Evolutionary conservation across 2,888 invertebrate species (phyloP).

Genomic region (Penaeus monodon): DNA sequence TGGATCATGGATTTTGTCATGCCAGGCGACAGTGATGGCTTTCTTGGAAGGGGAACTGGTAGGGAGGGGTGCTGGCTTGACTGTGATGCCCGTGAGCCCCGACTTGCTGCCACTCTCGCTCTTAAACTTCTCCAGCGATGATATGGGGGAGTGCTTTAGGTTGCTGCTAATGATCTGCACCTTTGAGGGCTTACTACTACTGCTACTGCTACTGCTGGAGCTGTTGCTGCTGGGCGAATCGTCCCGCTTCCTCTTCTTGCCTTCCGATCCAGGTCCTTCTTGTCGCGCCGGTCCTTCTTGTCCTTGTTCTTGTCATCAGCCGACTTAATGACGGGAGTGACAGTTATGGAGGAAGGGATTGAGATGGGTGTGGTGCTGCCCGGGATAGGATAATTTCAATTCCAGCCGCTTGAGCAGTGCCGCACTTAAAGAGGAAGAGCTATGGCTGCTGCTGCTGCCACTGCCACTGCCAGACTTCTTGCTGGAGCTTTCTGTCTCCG

Average conservation of each 20-base stretch:
- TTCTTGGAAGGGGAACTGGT: conserved; percentile 62
- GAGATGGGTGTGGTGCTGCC: conserved; percentile 73
- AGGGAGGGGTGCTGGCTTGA: conserved; percentile 60
- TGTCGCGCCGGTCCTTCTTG: conserved; percentile 63
- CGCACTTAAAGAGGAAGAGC: conserved; percentile 52
- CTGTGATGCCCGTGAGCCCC: conserved; percentile 49
- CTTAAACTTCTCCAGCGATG: conserved; percentile 47
- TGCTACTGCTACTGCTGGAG: conserved; percentile 35
- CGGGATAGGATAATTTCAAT: conserved; percentile 84
- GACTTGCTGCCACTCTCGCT: conserved; percentile 57
- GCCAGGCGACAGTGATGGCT: conserved; percentile 54
- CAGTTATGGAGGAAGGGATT: conserved; percentile 85
- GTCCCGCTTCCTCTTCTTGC: conserved; percentile 65
- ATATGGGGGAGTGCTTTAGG: conserved; percentile 41
- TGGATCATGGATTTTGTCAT: conserved; percentile 57
- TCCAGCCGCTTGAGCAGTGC: conserved; percentile 73
- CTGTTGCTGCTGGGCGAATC: conserved; percentile 59
- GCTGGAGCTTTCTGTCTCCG: conserved; percentile 53
- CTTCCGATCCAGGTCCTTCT: conserved; percentile 64
- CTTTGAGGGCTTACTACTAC: conserved; percentile 47
- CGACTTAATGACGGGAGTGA: conserved; percentile 79
- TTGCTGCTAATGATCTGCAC: conserved; percentile 56
- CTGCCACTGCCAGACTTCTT: conserved; percentile 37
- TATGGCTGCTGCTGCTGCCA: conserved; percentile 44
- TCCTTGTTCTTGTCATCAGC: conserved; percentile 61